These are phyloP conservation scores for Cydia pomonella DNA, from an alignment of 1,140 invertebrate genomes.

Conservation along the genomic window DNA sequence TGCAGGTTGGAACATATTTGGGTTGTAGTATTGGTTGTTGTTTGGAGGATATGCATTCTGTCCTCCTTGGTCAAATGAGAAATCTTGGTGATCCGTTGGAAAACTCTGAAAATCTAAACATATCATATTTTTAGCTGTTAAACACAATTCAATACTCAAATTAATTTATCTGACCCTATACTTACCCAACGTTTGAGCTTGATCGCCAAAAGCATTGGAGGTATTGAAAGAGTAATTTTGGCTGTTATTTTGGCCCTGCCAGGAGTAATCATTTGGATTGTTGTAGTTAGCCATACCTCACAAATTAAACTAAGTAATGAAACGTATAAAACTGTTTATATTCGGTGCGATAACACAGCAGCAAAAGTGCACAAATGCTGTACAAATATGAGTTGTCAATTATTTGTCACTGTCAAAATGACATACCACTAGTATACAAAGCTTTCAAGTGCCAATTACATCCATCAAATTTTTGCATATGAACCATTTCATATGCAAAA, in stretches of 20 bases:
- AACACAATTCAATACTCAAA: not conserved
- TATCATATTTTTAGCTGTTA: slow-evolving; percentile 26
- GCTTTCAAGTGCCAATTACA: not conserved
- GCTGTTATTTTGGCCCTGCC: slow-evolving; percentile 69
- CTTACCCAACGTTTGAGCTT: slow-evolving; percentile 67
- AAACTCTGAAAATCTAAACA: slow-evolving; percentile 76
- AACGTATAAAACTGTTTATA: slow-evolving; percentile 1
- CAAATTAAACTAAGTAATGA: not conserved
- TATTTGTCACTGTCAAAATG: not conserved
- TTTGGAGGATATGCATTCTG: slow-evolving; percentile 61
- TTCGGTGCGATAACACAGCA: not conserved
- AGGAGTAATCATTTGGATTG: slow-evolving; percentile 69
- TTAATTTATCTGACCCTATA: slow-evolving; percentile 33
- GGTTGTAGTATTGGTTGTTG: slow-evolving; percentile 76
- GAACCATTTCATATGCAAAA: too few relatives aligned
- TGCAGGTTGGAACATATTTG: slow-evolving; percentile 78
- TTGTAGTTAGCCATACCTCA: slow-evolving; percentile 55
- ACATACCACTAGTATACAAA: not conserved
- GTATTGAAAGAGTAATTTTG: slow-evolving; percentile 68
- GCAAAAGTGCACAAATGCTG: not conserved
- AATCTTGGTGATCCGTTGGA: slow-evolving; percentile 70
- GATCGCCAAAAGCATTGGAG: slow-evolving; percentile 64
- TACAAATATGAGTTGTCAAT: slow-evolving; percentile 1
- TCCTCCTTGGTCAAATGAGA: slow-evolving; percentile 64
- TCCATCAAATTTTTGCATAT: too few relatives aligned